Conservation (phyloP, 2,888 invertebrate genomes). For the Papilio demoleus region DNA sequence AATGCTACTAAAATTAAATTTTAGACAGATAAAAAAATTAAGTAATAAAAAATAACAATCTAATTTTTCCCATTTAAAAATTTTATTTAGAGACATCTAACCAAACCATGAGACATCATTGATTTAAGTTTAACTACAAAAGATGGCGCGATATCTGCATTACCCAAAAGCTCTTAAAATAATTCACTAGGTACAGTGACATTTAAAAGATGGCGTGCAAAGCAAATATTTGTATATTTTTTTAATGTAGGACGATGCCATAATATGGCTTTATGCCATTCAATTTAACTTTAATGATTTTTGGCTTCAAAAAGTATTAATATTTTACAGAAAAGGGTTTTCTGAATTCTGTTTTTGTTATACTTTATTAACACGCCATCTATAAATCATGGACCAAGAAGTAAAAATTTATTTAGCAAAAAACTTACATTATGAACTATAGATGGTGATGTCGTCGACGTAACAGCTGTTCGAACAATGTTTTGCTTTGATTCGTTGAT, state of each 20-base stretch:
- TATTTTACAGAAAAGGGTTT: no score
- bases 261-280: no score
- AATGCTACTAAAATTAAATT: no score
- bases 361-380: no score
- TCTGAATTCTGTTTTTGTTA: no score
- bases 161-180: not conserved
- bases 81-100: constrained; percentile 1
- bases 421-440: constrained; percentile 25
- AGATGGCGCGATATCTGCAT: not conserved
- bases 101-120: not conserved
- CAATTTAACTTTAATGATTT: no score
- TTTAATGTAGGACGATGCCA: no score
- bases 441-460: constrained; percentile 49
- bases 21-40: no score
- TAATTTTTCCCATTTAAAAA: not conserved
- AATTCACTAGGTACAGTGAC: not conserved
- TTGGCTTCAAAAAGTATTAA: no score
- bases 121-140: not conserved
- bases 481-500: constrained; percentile 60
- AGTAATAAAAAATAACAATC: not conserved
- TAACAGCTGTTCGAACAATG: constrained; percentile 69
- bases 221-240: no score
- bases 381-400: not conserved
- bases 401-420: not conserved
- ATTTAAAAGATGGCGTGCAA: not conserved